A percentile compares a stretch with the other conserved stretches of the same genome.
Evolutionary conservation across 2,113 vertebrate genomes (phyloP).

Genomic region (Podilymbus podiceps): DNA sequence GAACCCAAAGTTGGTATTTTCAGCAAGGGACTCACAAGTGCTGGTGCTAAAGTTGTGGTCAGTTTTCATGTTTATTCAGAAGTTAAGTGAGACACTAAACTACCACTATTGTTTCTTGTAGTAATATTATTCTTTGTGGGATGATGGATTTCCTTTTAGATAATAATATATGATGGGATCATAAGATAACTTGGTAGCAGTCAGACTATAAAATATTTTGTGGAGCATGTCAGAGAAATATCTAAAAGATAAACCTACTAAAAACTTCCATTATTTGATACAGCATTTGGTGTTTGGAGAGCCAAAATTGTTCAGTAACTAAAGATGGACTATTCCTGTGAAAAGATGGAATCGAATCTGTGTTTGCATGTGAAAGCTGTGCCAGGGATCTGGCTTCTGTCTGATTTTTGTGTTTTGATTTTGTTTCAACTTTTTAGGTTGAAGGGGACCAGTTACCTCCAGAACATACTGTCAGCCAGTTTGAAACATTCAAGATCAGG

Average conservation of each 20-base stretch:
- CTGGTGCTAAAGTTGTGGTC: not conserved
- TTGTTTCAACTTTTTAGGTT: constrained; percentile 66
- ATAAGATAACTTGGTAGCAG: not conserved
- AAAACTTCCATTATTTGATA: not conserved
- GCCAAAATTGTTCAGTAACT: not conserved
- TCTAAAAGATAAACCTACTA: not conserved
- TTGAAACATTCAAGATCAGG: constrained; percentile 93
- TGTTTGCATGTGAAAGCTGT: not conserved
- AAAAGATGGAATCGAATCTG: not conserved
- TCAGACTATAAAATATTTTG: not conserved
- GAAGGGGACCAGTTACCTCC: constrained; percentile 90
- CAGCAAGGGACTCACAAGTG: not conserved
- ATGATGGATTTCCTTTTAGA: not conserved
- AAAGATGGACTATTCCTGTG: not conserved
- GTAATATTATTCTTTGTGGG: not conserved
- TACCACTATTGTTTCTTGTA: not conserved
- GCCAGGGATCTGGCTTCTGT: not conserved
- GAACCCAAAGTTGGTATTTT: not conserved
- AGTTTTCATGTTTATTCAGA: not conserved
- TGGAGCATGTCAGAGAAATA: not conserved
- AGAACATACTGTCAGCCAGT: constrained; percentile 90
- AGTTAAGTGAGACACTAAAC: not conserved
- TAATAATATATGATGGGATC: not conserved
- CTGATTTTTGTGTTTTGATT: not conserved
- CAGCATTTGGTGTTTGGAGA: not conserved